These are phyloP conservation scores for Rhegmatorhina hoffmannsi DNA, from an alignment of 2,113 vertebrate species.

Conservation along the genomic window DNA sequence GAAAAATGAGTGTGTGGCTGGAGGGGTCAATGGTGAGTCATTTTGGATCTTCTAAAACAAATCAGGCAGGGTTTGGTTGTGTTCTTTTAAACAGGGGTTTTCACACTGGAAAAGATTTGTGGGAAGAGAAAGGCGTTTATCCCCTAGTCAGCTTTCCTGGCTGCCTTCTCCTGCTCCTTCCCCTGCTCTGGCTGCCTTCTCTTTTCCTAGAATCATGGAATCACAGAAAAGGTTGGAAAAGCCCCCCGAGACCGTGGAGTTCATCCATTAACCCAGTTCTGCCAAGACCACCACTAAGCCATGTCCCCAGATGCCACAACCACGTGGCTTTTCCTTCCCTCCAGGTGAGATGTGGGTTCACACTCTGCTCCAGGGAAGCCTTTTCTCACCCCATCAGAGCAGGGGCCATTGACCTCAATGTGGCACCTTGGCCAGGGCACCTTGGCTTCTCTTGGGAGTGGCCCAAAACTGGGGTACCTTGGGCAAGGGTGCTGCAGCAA, in stretches of 20 bases:
- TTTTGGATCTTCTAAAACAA: slow-evolving; percentile 12
- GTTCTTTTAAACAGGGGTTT: background rate
- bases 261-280: background rate
- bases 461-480: accelerated
- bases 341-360: background rate
- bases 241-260: background rate
- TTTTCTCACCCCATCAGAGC: background rate
- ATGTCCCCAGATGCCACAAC: background rate
- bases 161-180: background rate
- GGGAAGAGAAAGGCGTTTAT: background rate
- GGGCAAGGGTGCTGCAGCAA: background rate
- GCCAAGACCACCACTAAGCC: background rate
- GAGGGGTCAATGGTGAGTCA: slow-evolving; percentile 51
- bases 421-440: background rate
- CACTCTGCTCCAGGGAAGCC: background rate
- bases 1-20: slow-evolving; percentile 58
- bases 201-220: background rate
- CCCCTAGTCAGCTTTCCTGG: background rate
- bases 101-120: background rate
- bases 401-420: background rate
- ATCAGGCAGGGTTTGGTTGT: background rate
- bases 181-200: background rate
- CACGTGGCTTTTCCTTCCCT: background rate
- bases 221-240: background rate
- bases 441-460: background rate